phyloP scores from a whole-genome alignment of 2,797 vertebrate genomes.

The Sebastes nivosus region DNA sequence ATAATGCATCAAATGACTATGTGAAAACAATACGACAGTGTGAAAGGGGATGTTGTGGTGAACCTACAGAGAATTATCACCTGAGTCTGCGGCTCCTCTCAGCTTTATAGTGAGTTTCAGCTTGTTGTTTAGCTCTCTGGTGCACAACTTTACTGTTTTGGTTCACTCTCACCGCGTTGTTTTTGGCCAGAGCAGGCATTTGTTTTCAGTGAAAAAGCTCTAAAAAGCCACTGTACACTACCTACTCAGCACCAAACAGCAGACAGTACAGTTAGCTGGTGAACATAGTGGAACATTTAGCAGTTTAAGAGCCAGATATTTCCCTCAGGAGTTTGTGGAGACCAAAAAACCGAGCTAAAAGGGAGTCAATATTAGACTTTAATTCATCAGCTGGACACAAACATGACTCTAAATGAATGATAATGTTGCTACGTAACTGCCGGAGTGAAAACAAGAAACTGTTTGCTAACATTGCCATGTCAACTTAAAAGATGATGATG shows the following conservation, averaged over 20 bases:
- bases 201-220: background rate
- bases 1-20: background rate
- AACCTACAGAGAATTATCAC: too few relatives aligned
- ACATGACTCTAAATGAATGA: background rate
- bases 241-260: background rate
- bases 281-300: background rate
- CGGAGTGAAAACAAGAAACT: too few relatives aligned
- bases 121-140: too few relatives aligned
- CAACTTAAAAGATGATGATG: too few relatives aligned
- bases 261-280: background rate
- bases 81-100: too few relatives aligned
- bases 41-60: background rate
- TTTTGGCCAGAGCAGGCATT: too few relatives aligned
- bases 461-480: too few relatives aligned
- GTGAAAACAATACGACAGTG: background rate
- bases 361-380: too few relatives aligned
- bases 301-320: background rate
- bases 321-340: background rate
- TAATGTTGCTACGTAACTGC: background rate
- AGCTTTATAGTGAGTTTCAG: too few relatives aligned
- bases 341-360: background rate
- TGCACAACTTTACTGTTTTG: too few relatives aligned
- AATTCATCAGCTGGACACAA: background rate
- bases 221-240: background rate
- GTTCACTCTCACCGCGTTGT: too few relatives aligned